Base-by-base conservation (phyloP, 2,113 vertebrate species). In the Synodontis membranacea region DNA sequence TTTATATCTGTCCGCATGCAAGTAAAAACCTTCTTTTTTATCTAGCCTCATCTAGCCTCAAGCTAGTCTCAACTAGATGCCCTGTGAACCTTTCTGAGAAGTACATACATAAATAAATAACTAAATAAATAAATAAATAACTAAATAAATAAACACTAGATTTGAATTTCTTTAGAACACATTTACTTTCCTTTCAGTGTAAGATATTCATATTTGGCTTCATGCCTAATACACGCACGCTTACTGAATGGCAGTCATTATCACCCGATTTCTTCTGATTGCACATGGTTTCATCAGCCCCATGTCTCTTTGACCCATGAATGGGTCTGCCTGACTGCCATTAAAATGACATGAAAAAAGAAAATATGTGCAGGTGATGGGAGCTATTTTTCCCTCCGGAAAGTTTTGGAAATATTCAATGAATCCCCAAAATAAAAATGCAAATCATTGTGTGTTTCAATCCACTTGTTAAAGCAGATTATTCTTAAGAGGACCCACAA, bases 211-310 rank as follows among this genome's bases (percentile, higher is more conserved):
- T 37, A 37, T 54, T 79, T 37, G 15, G 28, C 50, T 31, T 50
- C 37, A 54, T 76, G 31, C 4, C 19, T 37, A 54, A 12, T 17
- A 74, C 56, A 79, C 60, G 74, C 58, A 81, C 44, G 58, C 54
- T 54, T 31, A 34, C 39, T 37, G 78, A 82, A 88, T 54, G 78
- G 21, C 89, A 82, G 60, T 86, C 84, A 85, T 78, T 88, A 66
- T 85, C 78, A 79, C 70, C 52, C 28, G 9, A 34, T 54, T 21
- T 54, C 87, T 31, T 88, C 58, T 79, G 76, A 82, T 88, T 90
- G 89, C 89, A 72, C 82, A 50, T 64, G 85, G 82, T 90, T 90
- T 86, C 89, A 88, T 90, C 87, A 90, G 78, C 86, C 83, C 70
- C 60, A 25, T 84, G 89, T 84, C 82, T 88, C 79, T 80, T 79